These are phyloP conservation scores for Pelecanoides urinatrix DNA, from an alignment of 2,113 vertebrate genomes.

Conservation along the genomic window DNA sequence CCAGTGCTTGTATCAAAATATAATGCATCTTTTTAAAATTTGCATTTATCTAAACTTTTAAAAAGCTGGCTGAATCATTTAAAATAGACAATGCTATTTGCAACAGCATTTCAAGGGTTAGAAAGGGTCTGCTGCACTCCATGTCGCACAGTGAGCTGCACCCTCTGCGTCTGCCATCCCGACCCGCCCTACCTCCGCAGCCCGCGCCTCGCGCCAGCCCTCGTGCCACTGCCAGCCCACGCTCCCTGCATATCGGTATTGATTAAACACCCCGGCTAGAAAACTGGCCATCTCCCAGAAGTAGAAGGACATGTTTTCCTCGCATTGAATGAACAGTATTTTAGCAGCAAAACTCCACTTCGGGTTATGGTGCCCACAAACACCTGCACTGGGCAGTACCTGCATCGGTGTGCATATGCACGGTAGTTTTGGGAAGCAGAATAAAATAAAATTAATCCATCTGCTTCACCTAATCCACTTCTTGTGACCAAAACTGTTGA, in stretches of 20 bases:
- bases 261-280: neutral
- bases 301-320: neutral
- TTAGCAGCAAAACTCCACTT: neutral
- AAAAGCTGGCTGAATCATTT: neutral
- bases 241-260: rapidly evolving
- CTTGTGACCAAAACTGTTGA: neutral
- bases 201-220: neutral
- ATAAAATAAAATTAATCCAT: neutral
- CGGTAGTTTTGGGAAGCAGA: neutral
- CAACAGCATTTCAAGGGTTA: neutral
- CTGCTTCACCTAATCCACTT: neutral
- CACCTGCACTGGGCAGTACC: too few relatives aligned
- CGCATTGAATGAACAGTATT: rapidly evolving
- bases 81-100: neutral
- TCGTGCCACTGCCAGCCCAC: neutral
- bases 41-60: neutral
- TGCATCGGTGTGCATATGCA: neutral
- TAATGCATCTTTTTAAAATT: neutral
- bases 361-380: neutral
- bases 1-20: neutral
- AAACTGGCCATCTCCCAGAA: neutral
- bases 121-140: neutral
- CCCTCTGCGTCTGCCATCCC: neutral
- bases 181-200: neutral
- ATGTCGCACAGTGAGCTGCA: neutral